These are phyloP conservation scores for Megalops cyprinoides DNA, from an alignment of 2,797 vertebrate species.

Conservation along the genomic window DNA sequence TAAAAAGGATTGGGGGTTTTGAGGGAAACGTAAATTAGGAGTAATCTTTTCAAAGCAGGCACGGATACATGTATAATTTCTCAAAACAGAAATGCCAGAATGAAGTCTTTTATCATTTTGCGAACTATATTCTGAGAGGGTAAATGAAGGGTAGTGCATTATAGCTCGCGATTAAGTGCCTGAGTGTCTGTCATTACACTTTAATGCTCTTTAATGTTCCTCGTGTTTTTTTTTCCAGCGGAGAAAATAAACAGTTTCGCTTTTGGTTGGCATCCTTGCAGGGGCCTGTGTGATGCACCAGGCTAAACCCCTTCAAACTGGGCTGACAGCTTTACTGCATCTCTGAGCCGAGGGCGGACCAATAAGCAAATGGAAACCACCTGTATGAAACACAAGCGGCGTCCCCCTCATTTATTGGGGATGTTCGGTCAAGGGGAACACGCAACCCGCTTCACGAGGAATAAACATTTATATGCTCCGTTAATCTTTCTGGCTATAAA, in stretches of 20 bases:
- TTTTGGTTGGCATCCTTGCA: conserved; percentile 7
- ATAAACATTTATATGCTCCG: conserved; percentile 9
- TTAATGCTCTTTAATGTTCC: conserved; percentile 26
- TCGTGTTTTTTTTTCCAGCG: neutral
- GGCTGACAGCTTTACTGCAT: conserved; percentile 7
- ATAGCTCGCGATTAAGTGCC: conserved; percentile 4
- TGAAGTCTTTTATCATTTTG: conserved; percentile 15
- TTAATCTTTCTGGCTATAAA: conserved; percentile 7
- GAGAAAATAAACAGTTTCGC: conserved; percentile 13
- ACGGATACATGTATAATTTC: conserved; percentile 9
- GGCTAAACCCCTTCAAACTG: neutral
- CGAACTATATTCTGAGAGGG: conserved; percentile 18
- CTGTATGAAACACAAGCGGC: conserved; percentile 19
- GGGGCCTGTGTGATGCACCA: neutral
- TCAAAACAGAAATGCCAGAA: neutral
- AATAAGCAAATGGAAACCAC: conserved; percentile 32
- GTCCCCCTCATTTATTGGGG: neutral
- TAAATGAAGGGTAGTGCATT: neutral
- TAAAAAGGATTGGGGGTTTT: conserved; percentile 30
- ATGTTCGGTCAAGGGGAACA: neutral
- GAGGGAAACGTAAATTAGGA: conserved; percentile 46
- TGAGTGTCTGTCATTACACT: conserved; percentile 2
- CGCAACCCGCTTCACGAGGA: neutral
- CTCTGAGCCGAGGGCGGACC: conserved; percentile 28
- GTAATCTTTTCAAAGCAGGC: conserved; percentile 47